phyloP scores from a whole-genome alignment of 2,797 vertebrate genomes.

The Schizopygopsis malacanthus region DNA sequence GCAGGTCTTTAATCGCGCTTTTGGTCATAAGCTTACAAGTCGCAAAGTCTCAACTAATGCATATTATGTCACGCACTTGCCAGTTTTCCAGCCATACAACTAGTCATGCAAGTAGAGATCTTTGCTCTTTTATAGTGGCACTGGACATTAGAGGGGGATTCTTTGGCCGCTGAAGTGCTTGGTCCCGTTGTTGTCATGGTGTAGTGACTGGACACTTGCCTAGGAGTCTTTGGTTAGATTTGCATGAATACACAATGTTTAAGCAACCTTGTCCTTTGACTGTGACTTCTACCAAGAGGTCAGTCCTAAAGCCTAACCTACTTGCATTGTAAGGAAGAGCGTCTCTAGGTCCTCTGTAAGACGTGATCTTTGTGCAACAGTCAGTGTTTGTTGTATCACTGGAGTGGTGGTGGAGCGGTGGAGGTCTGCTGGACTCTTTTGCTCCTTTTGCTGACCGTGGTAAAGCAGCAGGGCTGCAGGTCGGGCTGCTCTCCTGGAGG shows the following conservation, averaged over 20 bases:
- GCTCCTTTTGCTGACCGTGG: constrained; percentile 87
- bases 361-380: background rate
- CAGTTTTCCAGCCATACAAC: constrained; percentile 6
- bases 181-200: constrained; percentile 55
- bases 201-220: constrained; percentile 82
- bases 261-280: constrained; percentile 47
- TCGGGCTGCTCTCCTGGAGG: constrained; percentile 82
- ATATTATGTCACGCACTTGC: background rate
- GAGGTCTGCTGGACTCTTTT: constrained; percentile 81
- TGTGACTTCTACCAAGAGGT: constrained; percentile 52
- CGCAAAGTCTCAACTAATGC: background rate
- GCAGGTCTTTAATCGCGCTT: background rate
- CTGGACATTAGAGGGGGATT: constrained; percentile 82
- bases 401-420: constrained; percentile 63
- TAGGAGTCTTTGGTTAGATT: constrained; percentile 81
- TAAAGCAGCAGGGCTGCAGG: constrained; percentile 86
- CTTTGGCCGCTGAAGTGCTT: constrained; percentile 48
- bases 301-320: constrained; percentile 24
- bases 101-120: background rate
- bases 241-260: constrained; percentile 74
- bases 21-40: constrained; percentile 1
- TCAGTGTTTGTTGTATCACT: constrained; percentile 60
- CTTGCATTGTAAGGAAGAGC: constrained; percentile 4
- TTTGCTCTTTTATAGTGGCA: constrained; percentile 17
- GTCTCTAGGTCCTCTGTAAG: constrained; percentile 14